These are phyloP conservation scores for Irena cyanogastra DNA, from an alignment of 2,113 vertebrate species.

Conservation along the genomic window DNA sequence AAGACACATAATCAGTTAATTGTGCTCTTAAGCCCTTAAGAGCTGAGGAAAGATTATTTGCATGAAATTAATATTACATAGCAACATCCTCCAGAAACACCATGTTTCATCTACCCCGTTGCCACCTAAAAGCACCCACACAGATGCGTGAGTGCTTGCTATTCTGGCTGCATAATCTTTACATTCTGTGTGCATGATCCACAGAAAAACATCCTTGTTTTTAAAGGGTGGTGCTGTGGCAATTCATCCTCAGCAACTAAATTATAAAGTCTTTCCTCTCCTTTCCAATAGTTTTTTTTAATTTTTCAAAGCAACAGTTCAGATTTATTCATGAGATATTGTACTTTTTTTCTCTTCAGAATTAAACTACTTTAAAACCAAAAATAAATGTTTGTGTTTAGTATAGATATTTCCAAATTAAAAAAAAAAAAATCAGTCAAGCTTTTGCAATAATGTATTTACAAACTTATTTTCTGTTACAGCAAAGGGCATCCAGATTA, in stretches of 20 bases:
- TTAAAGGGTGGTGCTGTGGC: not conserved
- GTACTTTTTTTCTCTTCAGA: not conserved
- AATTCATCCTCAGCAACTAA: not conserved
- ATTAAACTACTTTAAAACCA: not conserved
- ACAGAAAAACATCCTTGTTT: not conserved
- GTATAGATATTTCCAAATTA: not conserved
- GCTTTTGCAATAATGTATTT: not conserved
- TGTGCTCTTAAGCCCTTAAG: not conserved
- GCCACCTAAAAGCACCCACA: not conserved
- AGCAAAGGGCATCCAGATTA: not conserved
- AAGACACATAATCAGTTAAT: not conserved
- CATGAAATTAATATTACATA: not conserved
- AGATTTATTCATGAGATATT: not conserved
- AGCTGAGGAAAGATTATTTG: not conserved
- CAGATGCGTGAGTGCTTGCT: rapidly evolving
- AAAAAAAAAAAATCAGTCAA: not conserved
- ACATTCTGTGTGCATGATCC: not conserved
- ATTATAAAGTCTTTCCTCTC: not conserved
- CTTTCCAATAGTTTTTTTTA: not conserved
- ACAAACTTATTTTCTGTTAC: not conserved
- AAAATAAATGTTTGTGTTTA: not conserved
- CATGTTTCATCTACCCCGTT: rapidly evolving
- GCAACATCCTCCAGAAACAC: not conserved
- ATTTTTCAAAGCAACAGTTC: not conserved
- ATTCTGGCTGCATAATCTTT: not conserved